Evolutionary conservation across 1,140 invertebrate genomes (phyloP), one percentile per base, ranked within the genome.

Genomic region (Pararge aegeria): DNA sequence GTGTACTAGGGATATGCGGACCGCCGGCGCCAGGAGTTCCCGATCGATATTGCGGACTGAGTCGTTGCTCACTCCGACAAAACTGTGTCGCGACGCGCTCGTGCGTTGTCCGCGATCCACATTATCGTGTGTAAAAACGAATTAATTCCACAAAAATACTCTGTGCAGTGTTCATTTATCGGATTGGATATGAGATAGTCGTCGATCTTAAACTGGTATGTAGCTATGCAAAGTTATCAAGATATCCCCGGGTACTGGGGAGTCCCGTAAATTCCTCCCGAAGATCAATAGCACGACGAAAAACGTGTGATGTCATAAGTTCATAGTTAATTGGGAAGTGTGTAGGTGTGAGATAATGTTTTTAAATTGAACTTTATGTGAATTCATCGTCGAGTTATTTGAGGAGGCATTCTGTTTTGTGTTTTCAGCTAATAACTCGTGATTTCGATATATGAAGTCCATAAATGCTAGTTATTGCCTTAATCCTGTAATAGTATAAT

Each of bases 1-100:
- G 80, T 82, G 85, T 71, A 78, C 70, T 75, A 85, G 83, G 85
- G 80, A 87, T 79, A 85, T 86, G 78, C 85, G 80, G 82, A 75
- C 67, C 70, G 78, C 60, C 83, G 86, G 83, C 86, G 86, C 86
- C 86, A 71, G 83, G 82, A 76, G 71, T 67, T 64, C 57, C 55
- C 70, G 82, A 87, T 87, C 83, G 77, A 87, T 87, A 84, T 64
- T 64, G 66, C 68, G 61, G 61, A 64, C 70, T n/a, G n/a, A n/a
- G 4, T 52, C 66, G 59, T 68, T 59, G 66, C 64, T 72, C 70
- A 75, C 61, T 76, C 73, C 54, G 77, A 53, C 59, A 44, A 66
- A 70, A 74, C 59, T 61, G 75, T 73, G 73, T 72, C 73, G 74
- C 70, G 79, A 70, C 70, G 78, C 75, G 74, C 70, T 67, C 68